Base-by-base conservation (phyloP, 1,140 invertebrate species). In the Lepidurus apus region DNA sequence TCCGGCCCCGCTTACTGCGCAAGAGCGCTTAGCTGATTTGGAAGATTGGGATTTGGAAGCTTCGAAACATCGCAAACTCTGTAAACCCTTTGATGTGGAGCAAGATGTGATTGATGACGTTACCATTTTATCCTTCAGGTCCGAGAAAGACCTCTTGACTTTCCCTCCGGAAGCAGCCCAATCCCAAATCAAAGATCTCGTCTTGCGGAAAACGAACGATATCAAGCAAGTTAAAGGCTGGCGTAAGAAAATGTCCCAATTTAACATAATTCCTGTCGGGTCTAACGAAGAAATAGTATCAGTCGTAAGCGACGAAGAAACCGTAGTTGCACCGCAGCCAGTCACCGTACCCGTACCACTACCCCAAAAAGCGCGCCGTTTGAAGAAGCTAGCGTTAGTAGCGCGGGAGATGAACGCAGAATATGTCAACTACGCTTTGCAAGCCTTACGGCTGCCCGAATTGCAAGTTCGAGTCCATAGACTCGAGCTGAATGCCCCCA, bases 161-260 rank as follows among this genome's bases (percentile, higher is more conserved):
- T 77, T 53, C 21, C 44, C 44, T 43, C 44, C 24, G 10, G 17
- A 65, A 77, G 8, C 42, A 47, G 11, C 21, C n/a, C 13, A 13
- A 9, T n/a, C 45, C 17, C 53, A 13, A 21, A n/a, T 65, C 6
- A 65, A 65, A 65, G 42, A 65, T 21, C 45, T 45, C 45, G 34
- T 45, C 8, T 47, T 77, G 21, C 24, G 44, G 21, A 77, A 77
- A 77, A 77, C 76, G 24, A 77, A 77, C 44, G 76, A 77, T 8
- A 53, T 77, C 17, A 77, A 42, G 34, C 76, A 77, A 53, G 65
- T 77, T 26, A 77, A 77, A 65, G 76, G 76, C 43, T 77, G 76
- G 76, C 24, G 76, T 7, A 47, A 47, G 17, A 77, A 77, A 42
- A 47, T 77, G 7, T 26, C 45, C 13, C 42, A 77, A 24, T 17